Base-by-base conservation (phyloP, 2,113 vertebrate genomes). In the Corythaixoides concolor region DNA sequence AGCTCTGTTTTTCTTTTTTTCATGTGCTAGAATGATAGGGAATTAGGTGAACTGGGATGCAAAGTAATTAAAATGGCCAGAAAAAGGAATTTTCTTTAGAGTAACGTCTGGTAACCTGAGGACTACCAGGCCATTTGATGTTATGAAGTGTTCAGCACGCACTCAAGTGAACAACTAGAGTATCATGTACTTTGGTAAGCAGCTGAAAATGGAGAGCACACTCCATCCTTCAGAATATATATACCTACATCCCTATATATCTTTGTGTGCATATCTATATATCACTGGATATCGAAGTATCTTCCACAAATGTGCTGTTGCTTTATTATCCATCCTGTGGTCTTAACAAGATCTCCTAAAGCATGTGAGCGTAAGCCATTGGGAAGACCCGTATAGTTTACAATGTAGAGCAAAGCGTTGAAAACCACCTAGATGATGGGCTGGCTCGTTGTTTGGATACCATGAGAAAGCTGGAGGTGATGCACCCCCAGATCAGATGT, bases 1-100 rank as follows among this genome's bases (percentile, higher is more conserved):
- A 0, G 3, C 17, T 9, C 16, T 21, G n/a, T 11, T 45, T 28
- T 58, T 41, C 10, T 8, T 27, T 7, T 28, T 8, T 37, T 55
- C 28, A 18, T 45, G 32, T 17, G 12, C 23, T 33, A 30, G 23
- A 82, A 63, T 27, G 23, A 53, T 22, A 67, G 30, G 73, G 39
- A 49, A 53, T 47, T 32, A 63, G 21, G 49, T 68, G 69, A 76
- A 47, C 30, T n/a, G 74, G 78, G 78, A 45, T 4, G 2, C 63
- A 35, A 52, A 62, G 24, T 33, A 75, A 66, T 80, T 66, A 69
- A 88, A 88, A 73, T 2, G 15, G 50, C 43, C 43, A 77, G 45
- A 37, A 85, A 53, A 85, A 77, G 19, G 64, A n/a, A n/a, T 7
- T 64, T 58, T 35, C 45, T 70, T 69, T 13, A 23, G 35, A 70